Conservation (phyloP, 2,797 vertebrate species). For the Centropyge bicolor region DNA sequence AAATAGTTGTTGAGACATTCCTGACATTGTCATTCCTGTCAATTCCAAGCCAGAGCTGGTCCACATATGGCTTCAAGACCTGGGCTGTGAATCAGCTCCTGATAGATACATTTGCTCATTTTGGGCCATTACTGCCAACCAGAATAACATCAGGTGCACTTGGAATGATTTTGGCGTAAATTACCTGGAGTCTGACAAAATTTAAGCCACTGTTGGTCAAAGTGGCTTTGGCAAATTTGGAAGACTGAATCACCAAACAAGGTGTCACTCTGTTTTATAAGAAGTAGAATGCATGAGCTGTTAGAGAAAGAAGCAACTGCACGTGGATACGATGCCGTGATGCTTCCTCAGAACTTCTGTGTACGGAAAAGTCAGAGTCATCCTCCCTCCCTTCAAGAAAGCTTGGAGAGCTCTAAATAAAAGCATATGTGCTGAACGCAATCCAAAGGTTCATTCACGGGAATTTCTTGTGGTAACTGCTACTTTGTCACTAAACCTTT, state of each 20-base stretch:
- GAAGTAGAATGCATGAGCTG: conserved; percentile 33
- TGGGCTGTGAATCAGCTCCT: background rate
- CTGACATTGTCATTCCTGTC: background rate
- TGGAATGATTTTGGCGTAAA: conserved; percentile 7
- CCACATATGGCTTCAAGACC: conserved; percentile 20
- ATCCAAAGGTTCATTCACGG: conserved; percentile 76
- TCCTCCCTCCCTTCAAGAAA: conserved; percentile 56
- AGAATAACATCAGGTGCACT: conserved; percentile 33
- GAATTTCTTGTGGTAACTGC: conserved; percentile 76
- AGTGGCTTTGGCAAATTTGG: conserved; percentile 13
- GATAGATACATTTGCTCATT: conserved; percentile 27
- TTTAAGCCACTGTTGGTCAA: conserved; percentile 15
- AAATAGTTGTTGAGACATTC: background rate
- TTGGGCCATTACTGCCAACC: conserved; percentile 12
- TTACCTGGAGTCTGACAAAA: conserved; percentile 18
- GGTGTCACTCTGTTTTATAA: conserved; percentile 27
- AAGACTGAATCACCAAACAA: conserved; percentile 23
- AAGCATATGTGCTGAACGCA: conserved; percentile 79
- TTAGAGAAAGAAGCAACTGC: conserved; percentile 32
- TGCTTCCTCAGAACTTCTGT: conserved; percentile 54
- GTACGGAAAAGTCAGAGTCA: conserved; percentile 69
- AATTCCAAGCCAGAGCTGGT: conserved; percentile 4
- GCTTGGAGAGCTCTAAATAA: conserved; percentile 73
- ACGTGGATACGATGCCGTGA: conserved; percentile 33
- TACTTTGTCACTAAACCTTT: conserved; percentile 80